Evolutionary conservation across 2,113 vertebrate genomes (phyloP), one percentile per base, ranked within the genome.

Genomic region (Rhagologus leucostigma): DNA sequence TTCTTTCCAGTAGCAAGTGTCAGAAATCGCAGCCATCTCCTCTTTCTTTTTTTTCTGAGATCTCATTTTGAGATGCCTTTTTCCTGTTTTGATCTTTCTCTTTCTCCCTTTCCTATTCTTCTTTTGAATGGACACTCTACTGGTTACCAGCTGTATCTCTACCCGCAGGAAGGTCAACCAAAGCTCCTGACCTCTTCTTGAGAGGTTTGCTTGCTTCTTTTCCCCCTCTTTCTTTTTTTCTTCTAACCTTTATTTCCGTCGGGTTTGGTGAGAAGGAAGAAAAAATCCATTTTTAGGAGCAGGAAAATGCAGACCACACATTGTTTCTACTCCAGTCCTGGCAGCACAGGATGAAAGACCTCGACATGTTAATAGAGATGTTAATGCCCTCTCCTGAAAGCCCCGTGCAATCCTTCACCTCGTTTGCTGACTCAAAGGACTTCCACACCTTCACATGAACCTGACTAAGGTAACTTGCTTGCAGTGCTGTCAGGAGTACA

Each of bases 321-420:
- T 8, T 55, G 10, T 35, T 79, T 86, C 44, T 80, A 7, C 5
- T 81, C 33, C 2, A 9, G 29, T 71, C 21, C 42, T 46, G 39
- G n/a, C 50, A 69, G 60, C 16, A 11, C 26, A 35, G 16, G 16
- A 24, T 41, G 24, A 64, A 33, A 85, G 22, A 41, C 15, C n/a
- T 82, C 0, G 0, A 7, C 1, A 1, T 39, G 22, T 11, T 0
- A 11, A 77, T 64, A 50, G 42, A 80, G 42, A 52, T n/a, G n/a
- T n/a, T n/a, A n/a, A n/a, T 75, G 39, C 30, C 26, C 16, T 55
- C 35, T 84, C 14, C 26, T 82, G 65, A 42, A 87, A 86, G 57
- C 30, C 53, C 35, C 2, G 0, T 50, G 33, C 26, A 73, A 30
- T 56, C 24, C 16, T 7, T 81, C 27, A 29, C 23, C 24, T 68